Percentiles rank a stretch among this genome's conserved stretches.
These are phyloP conservation scores for Heliconius congener DNA, from an alignment of 1,140 invertebrate genomes.

Conservation along the genomic window DNA sequence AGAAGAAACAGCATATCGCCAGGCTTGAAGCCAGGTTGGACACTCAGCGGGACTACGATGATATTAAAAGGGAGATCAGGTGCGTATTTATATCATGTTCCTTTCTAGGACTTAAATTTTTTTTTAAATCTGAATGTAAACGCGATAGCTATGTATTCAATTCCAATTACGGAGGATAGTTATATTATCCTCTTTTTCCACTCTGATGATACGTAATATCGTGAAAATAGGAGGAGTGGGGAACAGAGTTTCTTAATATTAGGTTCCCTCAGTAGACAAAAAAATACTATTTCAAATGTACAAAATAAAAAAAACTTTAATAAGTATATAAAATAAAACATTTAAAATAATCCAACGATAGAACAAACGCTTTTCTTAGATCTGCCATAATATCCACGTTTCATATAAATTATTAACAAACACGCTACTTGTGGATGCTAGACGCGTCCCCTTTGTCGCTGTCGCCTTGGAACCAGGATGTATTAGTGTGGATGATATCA, in stretches of 20 bases:
- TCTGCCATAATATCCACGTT: conserved; percentile 22
- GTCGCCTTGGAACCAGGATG: conserved; percentile 35
- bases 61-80: conserved; percentile 93
- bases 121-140: not conserved
- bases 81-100: conserved; percentile 43
- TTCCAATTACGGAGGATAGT: too few relatives aligned
- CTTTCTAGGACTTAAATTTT: not conserved
- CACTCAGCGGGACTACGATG: conserved; percentile 93
- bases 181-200: too few relatives aligned
- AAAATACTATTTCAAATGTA: too few relatives aligned
- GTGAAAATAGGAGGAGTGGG: too few relatives aligned
- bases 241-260: not conserved
- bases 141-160: not conserved
- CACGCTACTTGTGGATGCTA: conserved; percentile 22
- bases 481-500: conserved; percentile 34
- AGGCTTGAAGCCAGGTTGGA: conserved; percentile 92
- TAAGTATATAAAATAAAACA: not conserved
- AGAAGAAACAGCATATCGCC: conserved; percentile 91
- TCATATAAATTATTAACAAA: conserved; percentile 6
- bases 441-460: conserved; percentile 29
- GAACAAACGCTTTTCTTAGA: not conserved
- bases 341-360: not conserved
- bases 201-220: too few relatives aligned
- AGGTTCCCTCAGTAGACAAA: not conserved
- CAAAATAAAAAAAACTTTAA: not conserved